Evolutionary conservation across 2,888 invertebrate genomes (phyloP), one percentile per base, ranked within the genome.

Genomic region (Argyresthia goedartella): DNA sequence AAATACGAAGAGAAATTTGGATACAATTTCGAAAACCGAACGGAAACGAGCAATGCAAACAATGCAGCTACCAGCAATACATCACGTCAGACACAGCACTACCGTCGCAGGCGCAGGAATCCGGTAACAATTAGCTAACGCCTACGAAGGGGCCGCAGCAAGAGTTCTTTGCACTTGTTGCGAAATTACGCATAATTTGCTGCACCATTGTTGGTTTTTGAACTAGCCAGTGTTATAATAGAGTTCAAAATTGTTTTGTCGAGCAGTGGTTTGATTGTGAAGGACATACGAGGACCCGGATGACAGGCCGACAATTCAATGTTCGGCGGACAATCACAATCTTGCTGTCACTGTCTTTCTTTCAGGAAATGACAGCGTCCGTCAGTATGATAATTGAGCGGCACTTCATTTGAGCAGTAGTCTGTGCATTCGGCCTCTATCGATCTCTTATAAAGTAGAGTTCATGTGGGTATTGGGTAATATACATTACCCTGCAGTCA

Each of bases 61-160:
- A 44, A 44, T 44, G 14, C 44, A 15, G 47, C 33, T 16, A 15
- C 36, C 8, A 35, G 16, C 35, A 39, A 11, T 39, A 51, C 25
- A 50, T 48, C 49, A 50, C 43, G 50, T 44, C 47, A 41, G 45
- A 25, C 10, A 25, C 25, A 25, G 25, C 25, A 25, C 2, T 25
- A 25, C 25, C 41, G 54, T 60, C 61, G 64, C 59, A 50, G 61
- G 58, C 60, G 61, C 59, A 61, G 72, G 80, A 78, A 80, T 80
- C 77, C 81, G 80, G 77, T 62, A 75, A 67, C 68, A 65, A 71
- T 75, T 73, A 76, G 60, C 62, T 52, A 53, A 63, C 72, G 66
- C 79, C 81, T 65, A 78, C 77, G 10, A n/a, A 25, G 25, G 25
- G 25, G 10, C 14, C 50, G 8, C 25, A 47, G 11, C 47, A n/a